Conservation (phyloP, 2,113 vertebrate genomes). For the Sakesphorus luctuosus region DNA sequence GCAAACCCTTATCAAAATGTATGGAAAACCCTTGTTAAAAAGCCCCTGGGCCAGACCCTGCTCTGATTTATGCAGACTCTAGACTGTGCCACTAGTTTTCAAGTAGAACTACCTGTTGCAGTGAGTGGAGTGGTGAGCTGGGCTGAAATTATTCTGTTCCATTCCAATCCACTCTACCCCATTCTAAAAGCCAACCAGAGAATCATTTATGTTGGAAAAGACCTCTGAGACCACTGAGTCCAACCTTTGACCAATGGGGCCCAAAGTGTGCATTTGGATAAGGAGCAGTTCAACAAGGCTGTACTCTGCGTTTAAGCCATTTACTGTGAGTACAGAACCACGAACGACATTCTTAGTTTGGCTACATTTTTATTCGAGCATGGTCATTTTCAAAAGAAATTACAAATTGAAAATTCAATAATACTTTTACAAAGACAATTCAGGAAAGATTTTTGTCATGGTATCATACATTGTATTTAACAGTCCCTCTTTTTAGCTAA, state of each 20-base stretch:
- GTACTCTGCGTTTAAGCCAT: background rate
- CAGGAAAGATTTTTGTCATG: conserved; percentile 99
- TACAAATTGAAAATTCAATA: conserved; percentile 99
- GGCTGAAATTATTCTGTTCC: background rate
- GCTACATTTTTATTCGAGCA: conserved; percentile 99
- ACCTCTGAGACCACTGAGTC: background rate
- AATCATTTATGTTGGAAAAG: background rate
- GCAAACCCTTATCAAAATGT: background rate
- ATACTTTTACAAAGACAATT: conserved; percentile 99
- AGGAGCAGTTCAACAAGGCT: background rate
- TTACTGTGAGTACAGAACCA: conserved; percentile 64
- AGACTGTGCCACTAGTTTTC: background rate
- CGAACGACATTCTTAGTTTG: conserved; percentile 87
- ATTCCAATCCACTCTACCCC: background rate
- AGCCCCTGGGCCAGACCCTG: background rate
- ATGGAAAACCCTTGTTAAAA: background rate
- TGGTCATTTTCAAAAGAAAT: conserved; percentile 99
- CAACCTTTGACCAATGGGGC: background rate
- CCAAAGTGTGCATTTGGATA: background rate
- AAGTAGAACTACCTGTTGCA: background rate
- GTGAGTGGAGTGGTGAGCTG: background rate
- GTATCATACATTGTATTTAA: conserved; percentile 99
- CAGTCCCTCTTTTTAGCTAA: conserved; percentile 99
- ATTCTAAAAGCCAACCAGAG: background rate
- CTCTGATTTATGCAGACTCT: background rate